Conservation (phyloP, 2,113 vertebrate genomes). For the Lophius piscatorius region DNA sequence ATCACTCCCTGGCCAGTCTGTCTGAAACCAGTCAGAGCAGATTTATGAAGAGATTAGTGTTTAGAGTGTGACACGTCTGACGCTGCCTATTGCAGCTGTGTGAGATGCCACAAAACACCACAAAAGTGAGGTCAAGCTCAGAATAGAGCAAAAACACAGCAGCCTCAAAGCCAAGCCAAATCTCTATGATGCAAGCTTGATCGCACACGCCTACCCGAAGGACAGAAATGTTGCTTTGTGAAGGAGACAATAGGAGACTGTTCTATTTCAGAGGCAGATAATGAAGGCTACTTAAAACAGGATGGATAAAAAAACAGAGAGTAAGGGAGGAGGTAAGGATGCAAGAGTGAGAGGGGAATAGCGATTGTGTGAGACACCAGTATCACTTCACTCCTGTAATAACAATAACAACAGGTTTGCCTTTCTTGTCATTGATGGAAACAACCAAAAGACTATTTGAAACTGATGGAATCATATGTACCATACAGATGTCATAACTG, state of each 20-base stretch:
- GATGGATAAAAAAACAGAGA: conserved; percentile 33
- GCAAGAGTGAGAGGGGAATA: not conserved
- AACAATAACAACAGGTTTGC: no score
- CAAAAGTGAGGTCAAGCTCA: conserved; percentile 28
- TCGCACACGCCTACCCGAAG: not conserved
- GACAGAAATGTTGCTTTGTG: conserved; percentile 26
- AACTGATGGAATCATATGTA: no score
- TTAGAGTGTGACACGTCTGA: conserved; percentile 20
- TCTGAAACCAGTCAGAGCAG: conserved; percentile 33
- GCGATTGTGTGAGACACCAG: conserved; percentile 5
- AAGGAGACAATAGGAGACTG: conserved; percentile 42
- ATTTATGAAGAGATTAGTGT: conserved; percentile 50
- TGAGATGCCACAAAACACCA: conserved; percentile 21
- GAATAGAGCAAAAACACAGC: conserved; percentile 7
- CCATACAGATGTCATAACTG: no score
- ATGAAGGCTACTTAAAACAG: conserved; percentile 31
- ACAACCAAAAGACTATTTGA: no score
- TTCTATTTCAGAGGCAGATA: conserved; percentile 35
- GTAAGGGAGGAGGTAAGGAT: conserved; percentile 26
- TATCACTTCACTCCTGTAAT: no score
- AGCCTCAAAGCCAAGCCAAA: conserved; percentile 1
- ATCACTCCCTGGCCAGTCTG: conserved; percentile 13
- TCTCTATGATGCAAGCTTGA: no score
- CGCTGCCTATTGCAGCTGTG: conserved; percentile 9
- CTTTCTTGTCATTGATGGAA: no score